A percentile compares a stretch with the other conserved stretches of the same genome.
These are phyloP conservation scores for Campopleginae sp. DNA, from an alignment of 2,888 invertebrate species.

Conservation along the genomic window DNA sequence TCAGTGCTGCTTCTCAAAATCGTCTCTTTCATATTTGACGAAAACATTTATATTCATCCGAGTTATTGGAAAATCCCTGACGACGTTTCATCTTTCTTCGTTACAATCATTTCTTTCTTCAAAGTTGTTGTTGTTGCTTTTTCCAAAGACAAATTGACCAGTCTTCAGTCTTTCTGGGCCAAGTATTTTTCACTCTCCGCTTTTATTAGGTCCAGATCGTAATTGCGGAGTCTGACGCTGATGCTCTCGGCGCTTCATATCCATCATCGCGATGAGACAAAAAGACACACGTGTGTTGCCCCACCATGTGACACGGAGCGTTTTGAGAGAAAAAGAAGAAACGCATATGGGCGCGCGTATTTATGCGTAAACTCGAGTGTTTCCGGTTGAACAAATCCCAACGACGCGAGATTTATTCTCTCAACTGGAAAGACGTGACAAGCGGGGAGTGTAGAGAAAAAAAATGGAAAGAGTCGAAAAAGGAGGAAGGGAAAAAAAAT, in stretches of 20 bases:
- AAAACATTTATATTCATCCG: neutral
- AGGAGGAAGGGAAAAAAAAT: slow-evolving; percentile 39
- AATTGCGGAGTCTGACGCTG: no score
- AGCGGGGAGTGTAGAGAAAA: slow-evolving; percentile 9
- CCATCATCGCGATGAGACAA: slow-evolving; percentile 19
- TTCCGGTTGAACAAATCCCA: slow-evolving; percentile 65
- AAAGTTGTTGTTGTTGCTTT: no score
- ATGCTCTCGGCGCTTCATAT: neutral
- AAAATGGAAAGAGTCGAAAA: slow-evolving; percentile 30
- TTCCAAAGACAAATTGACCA: no score
- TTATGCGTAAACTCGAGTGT: slow-evolving; percentile 49
- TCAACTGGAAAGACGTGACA: neutral
- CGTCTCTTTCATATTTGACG: neutral
- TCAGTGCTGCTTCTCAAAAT: slow-evolving; percentile 58
- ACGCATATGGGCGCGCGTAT: neutral
- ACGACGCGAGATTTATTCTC: slow-evolving; percentile 56
- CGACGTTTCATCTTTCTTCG: neutral
- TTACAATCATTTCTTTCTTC: neutral
- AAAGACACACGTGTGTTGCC: slow-evolving; percentile 69
- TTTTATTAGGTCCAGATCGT: slow-evolving; percentile 22
- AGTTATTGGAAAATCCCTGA: neutral
- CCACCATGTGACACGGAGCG: slow-evolving; percentile 69
- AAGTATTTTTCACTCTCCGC: no score
- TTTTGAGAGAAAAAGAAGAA: neutral
- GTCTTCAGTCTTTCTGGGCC: no score